Base-by-base conservation (phyloP, 1,140 invertebrate species). In the Stenopsyche tienmushanensis region DNA sequence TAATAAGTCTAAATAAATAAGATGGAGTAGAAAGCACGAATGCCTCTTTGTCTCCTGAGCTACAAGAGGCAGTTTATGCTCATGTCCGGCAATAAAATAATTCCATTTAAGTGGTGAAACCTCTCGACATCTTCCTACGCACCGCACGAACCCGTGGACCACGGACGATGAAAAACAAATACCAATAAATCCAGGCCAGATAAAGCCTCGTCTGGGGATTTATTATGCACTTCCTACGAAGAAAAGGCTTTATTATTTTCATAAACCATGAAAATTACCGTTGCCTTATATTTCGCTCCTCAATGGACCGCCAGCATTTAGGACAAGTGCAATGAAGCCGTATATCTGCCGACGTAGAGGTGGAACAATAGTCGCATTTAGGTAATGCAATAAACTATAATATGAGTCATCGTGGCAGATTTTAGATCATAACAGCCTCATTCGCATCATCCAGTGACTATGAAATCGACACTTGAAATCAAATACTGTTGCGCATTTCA, bases 71-170 rank as follows among this genome's bases (percentile, higher is more conserved):
- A 34, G 29, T 34, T 34, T 34, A 34, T 34, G 29, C 29, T 34
- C 47, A 21, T 50, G 47, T n/a, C 5, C 47, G 10, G 13, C 54
- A 57, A 57, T 57, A 57, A 57, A 57, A 57, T 39, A 39, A 57
- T 57, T 57, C 54, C 54, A 42, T 57, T 57, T 57, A 57, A 57
- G 54, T 57, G 39, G 54, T 42, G 26, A 57, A 54, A 57, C 54
- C 26, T 57, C 50, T 13, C 18, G 50, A 53, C 54, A 57, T 57
- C 54, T 15, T 57, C 54, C 54, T 57, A 57, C 54, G 54, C 54
- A 57, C 39, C n/a, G 54, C 52, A 54, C 52, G 52, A 54, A 29
- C 26, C 39, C 52, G 13, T n/a, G n/a, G n/a, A n/a, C 5, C 29
- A 34, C 29, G 29, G 13, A 34, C 29, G 5, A 34, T 7, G 29